Percentiles rank a stretch among this genome's conserved stretches.
phyloP scores from a whole-genome alignment of 2,888 invertebrate species.

The Arctia plantaginis region DNA sequence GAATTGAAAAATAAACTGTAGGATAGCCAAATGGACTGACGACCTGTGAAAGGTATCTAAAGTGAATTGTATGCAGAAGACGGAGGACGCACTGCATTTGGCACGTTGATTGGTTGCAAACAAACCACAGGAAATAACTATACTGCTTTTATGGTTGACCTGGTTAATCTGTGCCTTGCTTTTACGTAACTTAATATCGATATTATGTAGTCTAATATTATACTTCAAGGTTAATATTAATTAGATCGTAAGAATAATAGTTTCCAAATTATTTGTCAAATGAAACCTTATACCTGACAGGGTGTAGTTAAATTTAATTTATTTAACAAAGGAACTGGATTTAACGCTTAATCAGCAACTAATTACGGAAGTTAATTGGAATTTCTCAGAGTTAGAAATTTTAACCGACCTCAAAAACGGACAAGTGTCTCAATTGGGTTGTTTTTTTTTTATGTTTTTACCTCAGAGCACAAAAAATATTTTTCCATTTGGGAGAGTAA shows the following conservation, averaged over 20 bases:
- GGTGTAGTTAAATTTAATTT: constrained; percentile 28
- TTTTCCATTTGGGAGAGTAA: too few species aligned
- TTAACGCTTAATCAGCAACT: constrained; percentile 23
- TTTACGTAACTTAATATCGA: neutral
- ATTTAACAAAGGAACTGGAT: constrained; percentile 28
- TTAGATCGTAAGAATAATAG: neutral
- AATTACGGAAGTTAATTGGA: constrained; percentile 29
- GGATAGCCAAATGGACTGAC: too few species aligned
- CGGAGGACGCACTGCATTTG: too few species aligned
- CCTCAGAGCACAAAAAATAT: neutral
- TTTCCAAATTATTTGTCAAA: constrained; percentile 8
- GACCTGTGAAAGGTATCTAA: too few species aligned
- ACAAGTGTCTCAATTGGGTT: neutral
- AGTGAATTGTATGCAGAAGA: too few species aligned
- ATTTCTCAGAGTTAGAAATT: constrained; percentile 6
- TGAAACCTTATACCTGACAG: constrained; percentile 30
- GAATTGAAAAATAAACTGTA: too few species aligned
- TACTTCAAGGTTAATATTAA: neutral
- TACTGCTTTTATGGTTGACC: neutral
- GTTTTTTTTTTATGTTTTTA: neutral
- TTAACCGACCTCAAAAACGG: neutral
- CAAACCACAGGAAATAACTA: too few species aligned
- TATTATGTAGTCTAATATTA: neutral
- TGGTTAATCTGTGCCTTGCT: neutral
- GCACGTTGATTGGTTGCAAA: neutral